A percentile compares a stretch with the other conserved stretches of the same genome.
Evolutionary conservation across 1,140 invertebrate species (phyloP).

Genomic region (Bombus vancouverensis): DNA sequence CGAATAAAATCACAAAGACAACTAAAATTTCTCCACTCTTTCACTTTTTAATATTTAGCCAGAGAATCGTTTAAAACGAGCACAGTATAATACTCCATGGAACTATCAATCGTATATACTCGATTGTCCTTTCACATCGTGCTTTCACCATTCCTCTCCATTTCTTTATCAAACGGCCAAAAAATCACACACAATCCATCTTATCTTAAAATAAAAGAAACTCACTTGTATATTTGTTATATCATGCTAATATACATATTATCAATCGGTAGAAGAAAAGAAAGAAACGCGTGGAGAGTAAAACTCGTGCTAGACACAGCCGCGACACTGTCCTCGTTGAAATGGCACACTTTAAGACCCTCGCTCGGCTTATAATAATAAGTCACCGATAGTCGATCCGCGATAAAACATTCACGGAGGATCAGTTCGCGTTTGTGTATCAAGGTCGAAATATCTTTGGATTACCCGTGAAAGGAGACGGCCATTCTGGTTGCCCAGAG

Average conservation of each 20-base stretch:
- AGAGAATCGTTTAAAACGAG: background rate
- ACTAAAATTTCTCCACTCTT: constrained; percentile 1
- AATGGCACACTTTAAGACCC: background rate
- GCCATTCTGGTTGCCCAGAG: background rate
- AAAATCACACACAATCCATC: background rate
- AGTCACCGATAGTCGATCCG: background rate
- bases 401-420: background rate
- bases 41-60: constrained; percentile 1
- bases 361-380: background rate
- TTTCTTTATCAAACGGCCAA: background rate
- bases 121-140: constrained; percentile 9
- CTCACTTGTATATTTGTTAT: background rate
- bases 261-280: background rate
- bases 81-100: background rate
- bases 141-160: background rate
- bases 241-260: background rate
- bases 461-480: background rate
- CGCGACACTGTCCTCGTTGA: constrained; percentile 21
- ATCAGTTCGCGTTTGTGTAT: background rate
- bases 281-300: background rate
- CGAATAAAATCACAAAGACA: background rate
- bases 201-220: background rate
- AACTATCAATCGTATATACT: constrained; percentile 7
- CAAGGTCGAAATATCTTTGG: constrained; percentile 8
- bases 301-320: background rate